Evolutionary conservation across 2,113 vertebrate species (phyloP), one percentile per base, ranked within the genome.

Genomic region (Eubucco bourcierii): DNA sequence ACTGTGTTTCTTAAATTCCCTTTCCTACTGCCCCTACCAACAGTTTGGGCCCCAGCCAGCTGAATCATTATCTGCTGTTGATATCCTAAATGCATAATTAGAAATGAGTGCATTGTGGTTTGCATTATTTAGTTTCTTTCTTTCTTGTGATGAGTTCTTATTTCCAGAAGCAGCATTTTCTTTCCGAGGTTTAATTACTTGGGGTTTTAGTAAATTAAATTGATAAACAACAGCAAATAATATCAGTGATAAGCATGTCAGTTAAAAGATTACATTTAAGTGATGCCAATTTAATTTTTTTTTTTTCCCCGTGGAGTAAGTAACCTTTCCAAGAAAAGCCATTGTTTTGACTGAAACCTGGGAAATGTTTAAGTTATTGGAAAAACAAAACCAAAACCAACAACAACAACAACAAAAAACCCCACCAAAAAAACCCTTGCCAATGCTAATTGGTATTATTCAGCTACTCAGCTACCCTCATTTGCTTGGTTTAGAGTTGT

Each of bases 181-280:
- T 91, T 95, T 64, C 56, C 71, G 76, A 73, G 55, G 53, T 53
- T 90, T 94, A 95, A 93, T 93, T 93, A 88, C 76, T 85, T 90
- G 33, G 60, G 53, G 47, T 64, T 95, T 92, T 83, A 90, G 60
- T 85, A 95, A 95, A 94, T 95, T 12, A 95, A 96, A 95, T 80
- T 67, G 64, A 80, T 87, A 90, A 88, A 90, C 56, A 95, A 85
- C 67, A 90, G 75, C 27, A 92, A 90, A 83, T 79, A 83, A 91
- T 74, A 41, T 80, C 37, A 83, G 50, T 50, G 61, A 90, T 73
- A 77, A 93, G 46, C 67, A 60, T 52, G 17, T 29, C 84, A 75
- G 66, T 95, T 94, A 80, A 94, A 92, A 92, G 39, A 70, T 44
- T 61, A 52, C 4, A 1, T 89, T 56, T 94, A 83, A 78, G 41